A percentile compares a stretch with the other conserved stretches of the same genome.
Evolutionary conservation across 2,888 invertebrate species (phyloP).

Genomic region (Drosophila recens): DNA sequence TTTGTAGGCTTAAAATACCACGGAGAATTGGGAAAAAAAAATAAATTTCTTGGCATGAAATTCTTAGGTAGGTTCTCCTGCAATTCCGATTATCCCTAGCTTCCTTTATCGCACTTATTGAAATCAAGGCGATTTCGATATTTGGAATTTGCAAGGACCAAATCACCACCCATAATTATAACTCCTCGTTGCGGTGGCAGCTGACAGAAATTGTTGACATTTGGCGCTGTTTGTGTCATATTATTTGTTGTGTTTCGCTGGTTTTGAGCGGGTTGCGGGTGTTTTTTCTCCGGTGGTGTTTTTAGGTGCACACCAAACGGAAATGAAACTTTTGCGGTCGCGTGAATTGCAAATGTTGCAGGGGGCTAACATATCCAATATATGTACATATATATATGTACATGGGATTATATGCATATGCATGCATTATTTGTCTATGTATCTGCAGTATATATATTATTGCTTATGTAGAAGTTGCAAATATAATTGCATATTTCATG

Average conservation of each 20-base stretch:
- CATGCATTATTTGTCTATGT: conserved; percentile 18
- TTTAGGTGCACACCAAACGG: conserved; percentile 59
- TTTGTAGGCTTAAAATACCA: too few species aligned
- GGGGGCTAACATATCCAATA: conserved; percentile 17
- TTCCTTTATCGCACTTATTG: not conserved
- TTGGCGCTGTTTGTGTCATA: conserved; percentile 61
- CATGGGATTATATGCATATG: conserved; percentile 14
- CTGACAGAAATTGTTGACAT: conserved; percentile 64
- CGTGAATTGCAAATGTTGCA: conserved; percentile 49
- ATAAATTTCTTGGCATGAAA: too few species aligned
- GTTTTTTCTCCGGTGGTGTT: conserved; percentile 30
- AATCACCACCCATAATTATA: conserved; percentile 34
- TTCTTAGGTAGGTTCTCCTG: not conserved
- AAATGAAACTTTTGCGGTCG: conserved; percentile 74
- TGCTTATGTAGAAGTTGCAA: conserved; percentile 23
- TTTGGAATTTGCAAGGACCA: conserved; percentile 6
- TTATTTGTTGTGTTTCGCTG: conserved; percentile 58
- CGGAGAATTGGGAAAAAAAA: too few species aligned
- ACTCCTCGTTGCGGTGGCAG: conserved; percentile 5
- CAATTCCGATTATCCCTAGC: not conserved
- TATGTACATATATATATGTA: conserved; percentile 16
- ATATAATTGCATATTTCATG: conserved; percentile 76
- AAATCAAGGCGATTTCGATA: conserved; percentile 13
- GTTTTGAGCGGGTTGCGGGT: not conserved
- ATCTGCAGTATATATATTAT: conserved; percentile 26